Percentiles rank a stretch among this genome's conserved stretches.
These are phyloP conservation scores for Cheirogaleus medius DNA, from an alignment of 2,113 vertebrate genomes.

Conservation along the genomic window DNA sequence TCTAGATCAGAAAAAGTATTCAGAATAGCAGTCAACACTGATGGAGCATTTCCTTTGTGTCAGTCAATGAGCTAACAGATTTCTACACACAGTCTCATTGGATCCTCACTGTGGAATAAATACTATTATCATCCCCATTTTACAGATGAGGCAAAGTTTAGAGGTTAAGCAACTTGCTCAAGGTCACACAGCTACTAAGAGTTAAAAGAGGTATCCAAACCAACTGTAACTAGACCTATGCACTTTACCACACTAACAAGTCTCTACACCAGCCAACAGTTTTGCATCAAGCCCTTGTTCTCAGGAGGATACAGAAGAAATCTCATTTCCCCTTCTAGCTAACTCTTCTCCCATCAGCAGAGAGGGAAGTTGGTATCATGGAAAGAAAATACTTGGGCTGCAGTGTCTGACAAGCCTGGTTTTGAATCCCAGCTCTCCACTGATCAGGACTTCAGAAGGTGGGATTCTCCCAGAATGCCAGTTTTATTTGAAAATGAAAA, in stretches of 20 bases:
- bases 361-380: not conserved
- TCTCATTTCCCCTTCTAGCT: not conserved
- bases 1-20: not conserved
- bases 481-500: not conserved
- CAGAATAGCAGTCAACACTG: not conserved
- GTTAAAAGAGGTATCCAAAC: not conserved
- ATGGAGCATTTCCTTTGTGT: not conserved
- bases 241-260: not conserved
- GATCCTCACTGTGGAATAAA: not conserved
- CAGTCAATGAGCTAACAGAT: not conserved
- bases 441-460: not conserved
- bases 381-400: not conserved
- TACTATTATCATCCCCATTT: not conserved
- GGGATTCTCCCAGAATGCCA: not conserved
- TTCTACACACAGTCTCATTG: not conserved
- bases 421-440: not conserved
- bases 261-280: not conserved
- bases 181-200: not conserved
- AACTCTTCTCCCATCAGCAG: not conserved
- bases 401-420: not conserved
- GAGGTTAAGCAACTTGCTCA: not conserved
- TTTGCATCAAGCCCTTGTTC: not conserved
- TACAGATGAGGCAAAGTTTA: not conserved
- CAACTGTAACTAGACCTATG: not conserved
- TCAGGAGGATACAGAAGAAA: not conserved